Conservation (phyloP, 2,797 vertebrate species). For the Helicolenus hilgendorfi region DNA sequence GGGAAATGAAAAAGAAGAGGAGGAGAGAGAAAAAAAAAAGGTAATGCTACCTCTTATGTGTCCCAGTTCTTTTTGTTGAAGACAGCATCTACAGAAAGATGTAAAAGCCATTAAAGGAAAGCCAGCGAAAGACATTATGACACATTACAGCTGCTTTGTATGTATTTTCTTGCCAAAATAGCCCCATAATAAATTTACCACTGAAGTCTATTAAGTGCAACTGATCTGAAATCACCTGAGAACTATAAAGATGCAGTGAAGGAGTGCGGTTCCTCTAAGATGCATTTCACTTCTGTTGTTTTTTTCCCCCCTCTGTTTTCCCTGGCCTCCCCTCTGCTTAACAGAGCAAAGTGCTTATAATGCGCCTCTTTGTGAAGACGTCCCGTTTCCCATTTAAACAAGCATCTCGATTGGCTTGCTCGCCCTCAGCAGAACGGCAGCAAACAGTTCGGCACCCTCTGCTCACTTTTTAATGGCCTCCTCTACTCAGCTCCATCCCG, state of each 20-base stretch:
- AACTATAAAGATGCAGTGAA: conserved; percentile 63
- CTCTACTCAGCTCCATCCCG: conserved; percentile 67
- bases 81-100: conserved; percentile 1
- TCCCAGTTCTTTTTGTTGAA: conserved; percentile 11
- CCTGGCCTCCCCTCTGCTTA: conserved; percentile 71
- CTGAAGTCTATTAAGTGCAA: conserved; percentile 60
- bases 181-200: conserved; percentile 40
- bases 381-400: conserved; percentile 78
- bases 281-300: conserved; percentile 62
- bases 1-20: not conserved
- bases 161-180: conserved; percentile 44
- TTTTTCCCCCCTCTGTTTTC: conserved; percentile 51
- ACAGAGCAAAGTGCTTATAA: conserved; percentile 83
- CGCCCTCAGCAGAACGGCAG: conserved; percentile 61
- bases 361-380: conserved; percentile 78
- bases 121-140: conserved; percentile 29
- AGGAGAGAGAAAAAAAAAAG: not conserved
- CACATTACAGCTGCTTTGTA: conserved; percentile 36
- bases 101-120: conserved; percentile 30
- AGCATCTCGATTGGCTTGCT: conserved; percentile 76
- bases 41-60: not conserved
- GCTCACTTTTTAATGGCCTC: conserved; percentile 85
- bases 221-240: conserved; percentile 70
- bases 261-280: conserved; percentile 57
- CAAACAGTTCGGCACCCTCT: conserved; percentile 78